Conservation (phyloP, 1,140 invertebrate genomes). For the Aricia agestis region DNA sequence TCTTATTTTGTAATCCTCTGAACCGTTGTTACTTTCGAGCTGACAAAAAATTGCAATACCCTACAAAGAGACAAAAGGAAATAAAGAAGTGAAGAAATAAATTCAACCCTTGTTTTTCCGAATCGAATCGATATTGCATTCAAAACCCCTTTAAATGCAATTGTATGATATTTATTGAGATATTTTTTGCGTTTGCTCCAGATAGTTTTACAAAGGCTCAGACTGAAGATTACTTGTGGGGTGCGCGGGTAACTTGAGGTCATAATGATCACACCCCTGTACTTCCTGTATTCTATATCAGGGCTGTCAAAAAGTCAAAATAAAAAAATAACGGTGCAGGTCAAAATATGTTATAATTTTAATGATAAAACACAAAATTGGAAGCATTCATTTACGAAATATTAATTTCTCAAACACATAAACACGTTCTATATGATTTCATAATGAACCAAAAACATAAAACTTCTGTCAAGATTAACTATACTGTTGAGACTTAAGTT, state of each 20-base stretch:
- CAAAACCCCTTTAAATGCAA: constrained; percentile 72
- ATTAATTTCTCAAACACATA: constrained; percentile 11
- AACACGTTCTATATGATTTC: not conserved
- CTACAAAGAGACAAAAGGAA: constrained; percentile 19
- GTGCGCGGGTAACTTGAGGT: constrained; percentile 69
- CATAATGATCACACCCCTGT: constrained; percentile 68
- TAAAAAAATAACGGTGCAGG: not conserved
- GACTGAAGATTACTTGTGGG: constrained; percentile 41
- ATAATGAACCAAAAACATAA: not conserved
- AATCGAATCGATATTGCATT: constrained; percentile 68
- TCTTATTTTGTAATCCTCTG: not conserved
- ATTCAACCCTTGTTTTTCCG: constrained; percentile 32
- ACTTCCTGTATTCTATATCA: constrained; percentile 55
- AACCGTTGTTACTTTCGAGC: constrained; percentile 3
- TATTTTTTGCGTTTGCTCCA: constrained; percentile 64
- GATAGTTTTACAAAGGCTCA: constrained; percentile 47
- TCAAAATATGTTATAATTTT: not conserved
- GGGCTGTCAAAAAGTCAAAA: constrained; percentile 42
- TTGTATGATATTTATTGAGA: constrained; percentile 73
- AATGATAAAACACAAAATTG: not conserved
- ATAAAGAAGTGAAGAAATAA: constrained; percentile 18
- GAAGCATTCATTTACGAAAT: not conserved
- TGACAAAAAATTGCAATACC: constrained; percentile 13
- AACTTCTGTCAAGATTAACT: not conserved
- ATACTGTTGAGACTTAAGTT: not conserved